These are phyloP conservation scores for Anoplolepis gracilipes DNA, from an alignment of 1,140 invertebrate species.

Conservation along the genomic window DNA sequence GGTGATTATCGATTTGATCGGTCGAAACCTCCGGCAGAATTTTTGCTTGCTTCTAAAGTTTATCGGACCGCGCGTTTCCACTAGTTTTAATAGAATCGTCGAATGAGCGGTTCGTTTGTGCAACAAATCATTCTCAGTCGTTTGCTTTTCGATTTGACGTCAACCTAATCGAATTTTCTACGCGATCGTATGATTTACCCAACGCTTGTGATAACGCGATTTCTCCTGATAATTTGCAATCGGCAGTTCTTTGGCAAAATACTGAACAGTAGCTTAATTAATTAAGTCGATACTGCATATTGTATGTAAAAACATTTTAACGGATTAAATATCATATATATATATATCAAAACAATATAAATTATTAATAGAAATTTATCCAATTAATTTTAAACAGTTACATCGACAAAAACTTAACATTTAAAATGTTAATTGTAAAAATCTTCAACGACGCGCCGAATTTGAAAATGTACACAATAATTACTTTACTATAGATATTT, in stretches of 20 bases:
- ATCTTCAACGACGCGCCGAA: not conserved
- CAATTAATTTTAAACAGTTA: conserved; percentile 10
- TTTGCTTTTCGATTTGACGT: conserved; percentile 60
- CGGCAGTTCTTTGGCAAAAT: conserved; percentile 17
- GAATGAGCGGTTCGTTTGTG: conserved; percentile 54
- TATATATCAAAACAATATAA: too few relatives aligned
- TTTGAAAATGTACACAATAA: not conserved
- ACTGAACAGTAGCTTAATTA: conserved; percentile 30
- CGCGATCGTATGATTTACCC: conserved; percentile 36
- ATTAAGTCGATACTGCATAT: conserved; percentile 1
- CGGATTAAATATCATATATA: not conserved
- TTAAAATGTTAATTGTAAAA: not conserved
- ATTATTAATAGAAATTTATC: conserved; percentile 11
- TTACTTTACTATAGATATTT: not conserved
- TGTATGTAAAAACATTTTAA: not conserved
- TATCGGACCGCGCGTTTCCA: conserved; percentile 54
- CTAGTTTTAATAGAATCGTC: conserved; percentile 60
- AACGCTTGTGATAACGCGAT: conserved; percentile 25
- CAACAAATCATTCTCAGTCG: conserved; percentile 56
- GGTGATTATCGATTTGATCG: conserved; percentile 62
- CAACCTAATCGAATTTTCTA: conserved; percentile 57
- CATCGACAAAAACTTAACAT: not conserved
- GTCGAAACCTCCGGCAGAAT: conserved; percentile 48
- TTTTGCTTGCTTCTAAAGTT: conserved; percentile 61
- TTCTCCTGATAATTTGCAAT: conserved; percentile 41